Base-by-base conservation (phyloP, 2,113 vertebrate genomes). In the Hipposideros armiger region DNA sequence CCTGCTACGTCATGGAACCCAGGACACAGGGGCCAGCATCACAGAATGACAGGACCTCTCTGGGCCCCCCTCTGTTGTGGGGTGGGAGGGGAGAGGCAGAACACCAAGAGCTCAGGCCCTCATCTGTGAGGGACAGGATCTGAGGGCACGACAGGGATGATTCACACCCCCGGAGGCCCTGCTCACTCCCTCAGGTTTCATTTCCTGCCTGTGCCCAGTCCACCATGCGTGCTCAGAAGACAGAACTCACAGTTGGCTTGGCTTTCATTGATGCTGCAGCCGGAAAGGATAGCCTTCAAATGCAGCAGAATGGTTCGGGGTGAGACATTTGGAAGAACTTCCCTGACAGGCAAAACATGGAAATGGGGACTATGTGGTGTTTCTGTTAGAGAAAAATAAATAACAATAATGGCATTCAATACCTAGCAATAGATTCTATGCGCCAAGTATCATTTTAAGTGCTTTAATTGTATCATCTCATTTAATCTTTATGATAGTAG, bases 251-350 rank as follows among this genome's bases (percentile, higher is more conserved):
- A 13, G 50, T n/a, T 73, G 85, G 11, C 84, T 87, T 36, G 45
- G 74, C 45, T 47, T 47, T 84, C 36, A 10, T 0, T 0, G 36
- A 60, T 74, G 30, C 50, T 69, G 56, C 47, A 45, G 36, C n/a
- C 81, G 73, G n/a, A 94, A 60, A 64, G 24, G 45, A 45, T 17
- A 62, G 70, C 50, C 62, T 69, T 91, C 58, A 69, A 17, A 70
- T 72, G 32, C 52, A 84, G 84, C 54, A 66, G n/a, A 10, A 50
- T 6, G 36, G 42, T 28, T 81, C 11, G 19, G 36, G 54, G 80
- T 82, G 84, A 69, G 94, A 94, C 32, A 66, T 58, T 76, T 82
- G 52, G 70, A 92, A 83, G 96, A 81, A 88, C 92, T 93, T 96
- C 52, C 70, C 54, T 73, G 36, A 66, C 36, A 66, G 82, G 73